Evolutionary conservation across 2,113 vertebrate genomes (phyloP).

Genomic region (Struthio camelus): DNA sequence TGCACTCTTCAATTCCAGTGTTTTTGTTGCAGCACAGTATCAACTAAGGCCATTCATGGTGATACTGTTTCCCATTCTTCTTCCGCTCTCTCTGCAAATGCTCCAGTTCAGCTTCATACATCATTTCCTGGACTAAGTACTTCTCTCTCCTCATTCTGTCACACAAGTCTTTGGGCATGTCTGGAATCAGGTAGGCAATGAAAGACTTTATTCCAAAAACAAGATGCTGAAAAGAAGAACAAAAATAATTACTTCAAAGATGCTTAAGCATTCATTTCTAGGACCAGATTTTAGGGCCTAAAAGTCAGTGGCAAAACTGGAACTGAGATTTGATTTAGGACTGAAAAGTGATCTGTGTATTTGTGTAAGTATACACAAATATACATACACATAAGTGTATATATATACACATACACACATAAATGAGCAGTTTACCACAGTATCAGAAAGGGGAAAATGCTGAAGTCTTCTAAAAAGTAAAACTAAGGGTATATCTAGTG

Average conservation of each 20-base stretch:
- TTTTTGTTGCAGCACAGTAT: not conserved
- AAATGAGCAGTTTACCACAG: not conserved
- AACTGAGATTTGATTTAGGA: not conserved
- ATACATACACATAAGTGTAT: not conserved
- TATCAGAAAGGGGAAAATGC: not conserved
- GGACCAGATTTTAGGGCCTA: not conserved
- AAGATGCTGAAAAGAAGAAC: slow-evolving; percentile 76
- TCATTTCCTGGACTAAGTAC: slow-evolving; percentile 86
- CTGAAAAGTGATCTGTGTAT: not conserved
- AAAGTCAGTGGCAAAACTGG: not conserved
- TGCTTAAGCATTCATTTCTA: not conserved
- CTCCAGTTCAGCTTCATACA: slow-evolving; percentile 91
- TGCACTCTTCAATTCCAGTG: not conserved
- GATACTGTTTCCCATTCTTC: slow-evolving; percentile 92
- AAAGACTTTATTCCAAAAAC: slow-evolving; percentile 87
- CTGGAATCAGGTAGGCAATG: slow-evolving; percentile 86
- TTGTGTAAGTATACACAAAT: not conserved
- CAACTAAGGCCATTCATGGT: slow-evolving; percentile 97
- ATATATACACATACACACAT: not conserved
- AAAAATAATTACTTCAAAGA: slow-evolving; percentile 15
- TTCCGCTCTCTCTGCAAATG: slow-evolving; percentile 93
- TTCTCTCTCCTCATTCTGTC: slow-evolving; percentile 86
- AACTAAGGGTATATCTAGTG: not conserved
- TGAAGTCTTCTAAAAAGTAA: not conserved
- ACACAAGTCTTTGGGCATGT: slow-evolving; percentile 83